Conservation (phyloP, 2,888 invertebrate species). For the Actias luna region DNA sequence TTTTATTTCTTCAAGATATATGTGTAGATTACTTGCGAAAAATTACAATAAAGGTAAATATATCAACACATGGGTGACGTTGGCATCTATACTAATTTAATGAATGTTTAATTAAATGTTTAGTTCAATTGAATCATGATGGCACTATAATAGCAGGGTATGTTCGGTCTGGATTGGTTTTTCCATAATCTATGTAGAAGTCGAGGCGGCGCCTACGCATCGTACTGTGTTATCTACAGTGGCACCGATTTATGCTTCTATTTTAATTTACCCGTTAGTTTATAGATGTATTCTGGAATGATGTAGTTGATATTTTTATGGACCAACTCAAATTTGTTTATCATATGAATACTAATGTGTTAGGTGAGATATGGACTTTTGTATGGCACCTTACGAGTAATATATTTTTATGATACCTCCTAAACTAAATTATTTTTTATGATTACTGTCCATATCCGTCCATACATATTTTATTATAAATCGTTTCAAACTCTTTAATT, state of each 20-base stretch:
- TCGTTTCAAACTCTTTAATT: not conserved
- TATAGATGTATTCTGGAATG: conserved; percentile 35
- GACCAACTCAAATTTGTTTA: conserved; percentile 28
- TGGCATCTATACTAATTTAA: too few relatives aligned
- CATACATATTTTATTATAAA: not conserved
- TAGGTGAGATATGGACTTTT: conserved; percentile 16
- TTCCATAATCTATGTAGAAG: conserved; percentile 19
- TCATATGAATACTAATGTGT: conserved; percentile 21
- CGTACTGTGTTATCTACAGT: conserved; percentile 25
- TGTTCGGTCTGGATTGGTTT: not conserved
- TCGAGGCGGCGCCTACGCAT: conserved; percentile 24
- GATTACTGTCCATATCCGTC: not conserved
- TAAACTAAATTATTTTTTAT: not conserved
- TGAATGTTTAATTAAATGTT: too few relatives aligned
- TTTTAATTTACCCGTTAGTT: conserved; percentile 43
- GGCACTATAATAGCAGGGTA: too few relatives aligned
- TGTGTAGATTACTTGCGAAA: too few relatives aligned
- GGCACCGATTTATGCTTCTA: conserved; percentile 44
- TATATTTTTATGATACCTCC: not conserved
- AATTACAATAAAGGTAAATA: too few relatives aligned
- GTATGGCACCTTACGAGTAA: conserved; percentile 6
- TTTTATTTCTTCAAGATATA: too few relatives aligned
- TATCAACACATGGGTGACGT: too few relatives aligned
- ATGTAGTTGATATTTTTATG: conserved; percentile 55
- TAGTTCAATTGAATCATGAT: too few relatives aligned